Base-by-base conservation (phyloP, 2,797 vertebrate genomes). In the Eleutherodactylus coqui region DNA sequence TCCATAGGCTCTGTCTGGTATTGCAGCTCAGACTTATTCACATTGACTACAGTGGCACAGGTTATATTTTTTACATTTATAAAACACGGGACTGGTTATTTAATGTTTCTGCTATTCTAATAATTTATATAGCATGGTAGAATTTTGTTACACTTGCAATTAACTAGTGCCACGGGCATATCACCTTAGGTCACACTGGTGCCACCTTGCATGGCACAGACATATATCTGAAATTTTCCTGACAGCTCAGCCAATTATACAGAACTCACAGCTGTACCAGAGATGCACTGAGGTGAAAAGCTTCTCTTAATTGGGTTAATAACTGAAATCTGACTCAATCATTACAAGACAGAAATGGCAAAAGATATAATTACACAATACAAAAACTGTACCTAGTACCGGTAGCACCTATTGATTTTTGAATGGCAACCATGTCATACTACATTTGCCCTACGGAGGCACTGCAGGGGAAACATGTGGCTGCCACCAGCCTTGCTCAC, bases 241-340 rank as follows among this genome's bases (percentile, higher is more conserved):
- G 67, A 72, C 79, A 82, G 64, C 47, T 82, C 34, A 82, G 62
- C 79, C 79, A 82, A 82, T 82, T 82, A 82, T 51, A 21, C 34
- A 41, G 53, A 13, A 45, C 41, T 80, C 51, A 62, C 62, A 69
- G 62, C 34, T 51, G 16, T 32, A 38, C 53, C 79, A 24, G 32
- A 51, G 45, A 34, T 36, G 43, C 45, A n/a, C 7, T 36, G 41
- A 36, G 24, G 79, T n/a, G 79, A 62, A 81, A 69, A 16, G 5
- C 3, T 43, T 51, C n/a, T 81, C 62, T 51, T 81, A 81, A 81
- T 81, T 81, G 43, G 79, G 58, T 69, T 81, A 81, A 81, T 81
- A 82, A 29, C 43, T 69, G 79, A 24, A 69, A 69, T 69, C 41
- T 32, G 79, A 81, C 32, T 47, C 21, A 21, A 49, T n/a, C 38